Evolutionary conservation across 2,113 vertebrate genomes (phyloP).

Genomic region (Genyomyrus donnyi): DNA sequence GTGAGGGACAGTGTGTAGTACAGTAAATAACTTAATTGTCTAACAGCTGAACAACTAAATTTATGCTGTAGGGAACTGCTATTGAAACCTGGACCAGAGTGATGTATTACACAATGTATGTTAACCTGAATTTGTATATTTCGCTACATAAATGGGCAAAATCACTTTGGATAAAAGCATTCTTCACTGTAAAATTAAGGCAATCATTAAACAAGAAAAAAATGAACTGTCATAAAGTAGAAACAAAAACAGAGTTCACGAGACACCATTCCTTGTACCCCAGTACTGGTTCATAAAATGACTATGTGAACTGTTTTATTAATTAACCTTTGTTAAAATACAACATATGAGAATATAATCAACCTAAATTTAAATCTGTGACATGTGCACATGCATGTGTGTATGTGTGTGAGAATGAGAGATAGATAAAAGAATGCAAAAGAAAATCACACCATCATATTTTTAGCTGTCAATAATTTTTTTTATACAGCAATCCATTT

Average conservation of each 20-base stretch:
- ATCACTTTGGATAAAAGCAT: neutral
- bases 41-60: neutral
- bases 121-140: neutral
- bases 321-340: neutral
- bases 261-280: neutral
- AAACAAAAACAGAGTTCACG: neutral
- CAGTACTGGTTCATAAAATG: neutral
- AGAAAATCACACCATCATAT: slow-evolving; percentile 16
- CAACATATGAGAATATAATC: neutral
- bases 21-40: neutral
- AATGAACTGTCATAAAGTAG: neutral
- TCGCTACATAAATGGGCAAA: neutral
- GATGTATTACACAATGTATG: neutral
- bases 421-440: neutral
- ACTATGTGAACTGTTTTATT: neutral
- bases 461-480: slow-evolving; percentile 1
- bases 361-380: neutral
- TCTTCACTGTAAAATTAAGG: neutral
- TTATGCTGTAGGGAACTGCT: neutral
- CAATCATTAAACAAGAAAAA: neutral
- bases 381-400: neutral
- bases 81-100: neutral
- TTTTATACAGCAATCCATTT: slow-evolving; percentile 20
- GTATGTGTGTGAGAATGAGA: neutral
- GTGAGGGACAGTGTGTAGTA: neutral